These are phyloP conservation scores for Drosophila anomalata DNA, from an alignment of 2,888 invertebrate genomes.

Conservation along the genomic window DNA sequence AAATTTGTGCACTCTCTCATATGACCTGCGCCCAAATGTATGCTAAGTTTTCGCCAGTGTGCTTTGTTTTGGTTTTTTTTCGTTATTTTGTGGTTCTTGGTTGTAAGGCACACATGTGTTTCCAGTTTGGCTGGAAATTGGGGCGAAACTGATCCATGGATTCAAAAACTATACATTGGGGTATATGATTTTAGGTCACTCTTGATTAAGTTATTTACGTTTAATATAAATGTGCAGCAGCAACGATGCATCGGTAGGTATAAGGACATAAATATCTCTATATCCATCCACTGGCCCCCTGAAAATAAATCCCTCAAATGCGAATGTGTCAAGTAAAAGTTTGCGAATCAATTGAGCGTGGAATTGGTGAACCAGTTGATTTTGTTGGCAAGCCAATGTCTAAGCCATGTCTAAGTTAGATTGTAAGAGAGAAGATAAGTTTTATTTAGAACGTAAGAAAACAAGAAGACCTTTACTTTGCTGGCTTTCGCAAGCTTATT, in stretches of 20 bases:
- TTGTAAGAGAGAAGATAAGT: slow-evolving; percentile 27
- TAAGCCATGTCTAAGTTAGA: slow-evolving; percentile 31
- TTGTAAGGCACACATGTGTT: slow-evolving; percentile 56
- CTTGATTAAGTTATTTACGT: not conserved
- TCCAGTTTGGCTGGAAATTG: slow-evolving; percentile 23
- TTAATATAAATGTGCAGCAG: slow-evolving; percentile 43
- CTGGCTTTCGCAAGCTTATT: slow-evolving; percentile 40
- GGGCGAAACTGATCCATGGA: slow-evolving; percentile 33
- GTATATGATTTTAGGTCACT: slow-evolving; percentile 14
- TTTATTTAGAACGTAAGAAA: slow-evolving; percentile 33
- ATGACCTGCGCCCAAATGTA: slow-evolving; percentile 60
- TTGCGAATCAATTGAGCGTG: slow-evolving; percentile 48
- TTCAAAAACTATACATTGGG: slow-evolving; percentile 10
- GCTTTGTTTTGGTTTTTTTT: slow-evolving; percentile 26
- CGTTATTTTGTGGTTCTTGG: slow-evolving; percentile 36
- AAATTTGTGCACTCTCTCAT: slow-evolving; percentile 60
- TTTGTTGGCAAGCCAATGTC: slow-evolving; percentile 62
- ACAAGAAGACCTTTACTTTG: slow-evolving; percentile 27
- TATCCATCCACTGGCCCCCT: not conserved
- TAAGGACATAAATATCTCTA: slow-evolving; percentile 9
- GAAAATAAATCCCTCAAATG: slow-evolving; percentile 39
- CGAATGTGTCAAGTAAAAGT: slow-evolving; percentile 63
- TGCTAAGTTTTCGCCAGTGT: slow-evolving; percentile 52
- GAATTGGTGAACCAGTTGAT: slow-evolving; percentile 45
- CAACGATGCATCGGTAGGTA: slow-evolving; percentile 80